Conservation (phyloP, 2,888 invertebrate genomes). For the Anodontia alba region DNA sequence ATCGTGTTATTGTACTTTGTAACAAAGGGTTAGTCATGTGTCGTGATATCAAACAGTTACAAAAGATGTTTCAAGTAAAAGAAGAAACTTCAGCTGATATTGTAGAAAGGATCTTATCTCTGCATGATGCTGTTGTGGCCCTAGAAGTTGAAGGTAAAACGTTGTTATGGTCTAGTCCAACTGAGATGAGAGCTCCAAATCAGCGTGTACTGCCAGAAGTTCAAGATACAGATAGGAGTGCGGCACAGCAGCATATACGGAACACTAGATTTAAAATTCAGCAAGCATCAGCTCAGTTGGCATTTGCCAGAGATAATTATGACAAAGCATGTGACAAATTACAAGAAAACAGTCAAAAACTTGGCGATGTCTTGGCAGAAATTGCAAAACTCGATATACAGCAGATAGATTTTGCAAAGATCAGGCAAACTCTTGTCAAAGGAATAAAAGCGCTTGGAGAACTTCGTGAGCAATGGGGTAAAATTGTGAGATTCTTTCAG, state of each 20-base stretch:
- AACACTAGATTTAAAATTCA: conserved; percentile 1
- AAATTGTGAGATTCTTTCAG: not conserved
- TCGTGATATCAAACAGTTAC: not conserved
- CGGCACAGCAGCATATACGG: not conserved
- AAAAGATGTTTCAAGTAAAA: not conserved
- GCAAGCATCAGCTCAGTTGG: not conserved
- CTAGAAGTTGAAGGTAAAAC: not conserved
- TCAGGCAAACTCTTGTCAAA: not conserved
- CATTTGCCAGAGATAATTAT: not conserved
- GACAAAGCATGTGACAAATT: not conserved
- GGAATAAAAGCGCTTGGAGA: not conserved
- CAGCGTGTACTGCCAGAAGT: not conserved
- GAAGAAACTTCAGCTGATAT: not conserved
- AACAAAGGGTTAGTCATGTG: not conserved
- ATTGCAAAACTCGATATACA: not conserved
- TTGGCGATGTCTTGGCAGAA: not conserved
- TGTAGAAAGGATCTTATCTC: not conserved
- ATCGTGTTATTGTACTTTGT: not conserved
- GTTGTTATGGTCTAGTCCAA: not conserved
- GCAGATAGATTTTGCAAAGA: not conserved
- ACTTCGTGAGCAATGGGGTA: not conserved
- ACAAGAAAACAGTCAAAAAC: not conserved
- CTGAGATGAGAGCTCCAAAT: not conserved
- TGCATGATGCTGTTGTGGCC: not conserved
- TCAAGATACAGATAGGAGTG: not conserved